These are phyloP conservation scores for Falco rusticolus DNA, from an alignment of 2,797 vertebrate genomes.

Conservation along the genomic window DNA sequence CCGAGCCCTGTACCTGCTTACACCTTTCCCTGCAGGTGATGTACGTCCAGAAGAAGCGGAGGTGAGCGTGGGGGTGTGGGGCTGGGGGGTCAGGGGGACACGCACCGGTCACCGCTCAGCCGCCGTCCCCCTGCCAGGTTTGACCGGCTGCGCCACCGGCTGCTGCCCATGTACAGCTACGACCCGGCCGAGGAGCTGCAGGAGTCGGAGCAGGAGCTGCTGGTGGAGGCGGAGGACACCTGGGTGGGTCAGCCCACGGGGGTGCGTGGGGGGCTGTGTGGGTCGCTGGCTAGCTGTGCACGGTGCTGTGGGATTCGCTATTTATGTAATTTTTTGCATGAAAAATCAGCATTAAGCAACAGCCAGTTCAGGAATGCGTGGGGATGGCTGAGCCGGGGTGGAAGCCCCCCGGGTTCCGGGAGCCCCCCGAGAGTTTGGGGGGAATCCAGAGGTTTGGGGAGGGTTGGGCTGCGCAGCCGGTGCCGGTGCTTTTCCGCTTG, in stretches of 20 bases:
- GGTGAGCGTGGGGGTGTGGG: conserved; percentile 52
- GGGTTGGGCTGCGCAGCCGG: not conserved
- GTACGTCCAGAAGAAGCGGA: conserved; percentile 80
- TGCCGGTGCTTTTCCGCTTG: not conserved
- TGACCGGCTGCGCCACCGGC: conserved; percentile 91
- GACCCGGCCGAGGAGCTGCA: conserved; percentile 92
- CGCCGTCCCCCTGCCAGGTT: conserved; percentile 72
- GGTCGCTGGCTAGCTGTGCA: rapidly evolving
- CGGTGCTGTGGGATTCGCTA: rapidly evolving
- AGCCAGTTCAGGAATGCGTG: rapidly evolving
- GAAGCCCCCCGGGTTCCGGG: not conserved
- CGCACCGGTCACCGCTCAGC: not conserved
- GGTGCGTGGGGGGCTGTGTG: not conserved
- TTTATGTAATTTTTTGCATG: rapidly evolving
- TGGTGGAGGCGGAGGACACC: conserved; percentile 87
- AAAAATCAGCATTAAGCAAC: not conserved
- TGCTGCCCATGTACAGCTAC: conserved; percentile 93
- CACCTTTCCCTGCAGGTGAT: conserved; percentile 67
- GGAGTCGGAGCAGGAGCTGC: conserved; percentile 91
- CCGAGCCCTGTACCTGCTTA: not conserved
- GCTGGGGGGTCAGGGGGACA: not conserved
- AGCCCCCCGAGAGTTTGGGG: not conserved
- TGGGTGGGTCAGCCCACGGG: conserved; percentile 77
- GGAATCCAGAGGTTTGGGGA: not conserved
- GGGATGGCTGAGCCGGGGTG: not conserved